Evolutionary conservation across 2,888 invertebrate genomes (phyloP).

Genomic region (Diaprepes abbreviatus): DNA sequence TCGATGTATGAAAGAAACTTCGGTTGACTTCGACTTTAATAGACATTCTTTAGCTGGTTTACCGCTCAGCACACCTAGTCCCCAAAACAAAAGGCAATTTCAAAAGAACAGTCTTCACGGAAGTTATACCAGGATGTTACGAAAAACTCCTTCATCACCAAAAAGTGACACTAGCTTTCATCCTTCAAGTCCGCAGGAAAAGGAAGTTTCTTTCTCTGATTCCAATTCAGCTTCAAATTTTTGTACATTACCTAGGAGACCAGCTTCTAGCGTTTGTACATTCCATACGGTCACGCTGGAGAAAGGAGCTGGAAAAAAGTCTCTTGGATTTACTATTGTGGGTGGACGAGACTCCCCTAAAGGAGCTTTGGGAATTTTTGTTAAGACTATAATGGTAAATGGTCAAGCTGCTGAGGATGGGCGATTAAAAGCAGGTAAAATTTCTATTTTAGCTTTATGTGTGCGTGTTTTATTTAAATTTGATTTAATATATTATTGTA

Average conservation of each 20-base stretch:
- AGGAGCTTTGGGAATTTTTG: constrained; percentile 88
- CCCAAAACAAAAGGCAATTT: constrained; percentile 69
- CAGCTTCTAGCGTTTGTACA: constrained; percentile 77
- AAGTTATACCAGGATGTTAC: constrained; percentile 70
- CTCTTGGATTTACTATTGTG: constrained; percentile 90
- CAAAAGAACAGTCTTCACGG: constrained; percentile 74
- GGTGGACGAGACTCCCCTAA: constrained; percentile 89
- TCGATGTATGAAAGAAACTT: constrained; percentile 76
- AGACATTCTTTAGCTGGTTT: constrained; percentile 47
- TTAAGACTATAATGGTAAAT: constrained; percentile 85
- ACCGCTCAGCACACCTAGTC: constrained; percentile 54
- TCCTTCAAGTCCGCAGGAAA: constrained; percentile 26
- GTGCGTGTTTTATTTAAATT: too few species aligned
- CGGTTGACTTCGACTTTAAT: constrained; percentile 75
- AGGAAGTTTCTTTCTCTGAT: constrained; percentile 7
- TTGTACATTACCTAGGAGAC: constrained; percentile 80
- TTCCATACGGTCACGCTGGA: constrained; percentile 82
- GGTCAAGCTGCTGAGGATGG: constrained; percentile 90
- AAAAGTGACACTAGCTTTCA: constrained; percentile 32
- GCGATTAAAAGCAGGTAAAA: constrained; percentile 82
- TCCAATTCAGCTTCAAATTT: constrained; percentile 70
- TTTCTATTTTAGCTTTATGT: too few species aligned
- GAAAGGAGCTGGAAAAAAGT: constrained; percentile 87
- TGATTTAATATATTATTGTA: too few species aligned
- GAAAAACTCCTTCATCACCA: constrained; percentile 56